These are phyloP conservation scores for Antrozous pallidus DNA, from an alignment of 2,797 vertebrate species.

Conservation along the genomic window DNA sequence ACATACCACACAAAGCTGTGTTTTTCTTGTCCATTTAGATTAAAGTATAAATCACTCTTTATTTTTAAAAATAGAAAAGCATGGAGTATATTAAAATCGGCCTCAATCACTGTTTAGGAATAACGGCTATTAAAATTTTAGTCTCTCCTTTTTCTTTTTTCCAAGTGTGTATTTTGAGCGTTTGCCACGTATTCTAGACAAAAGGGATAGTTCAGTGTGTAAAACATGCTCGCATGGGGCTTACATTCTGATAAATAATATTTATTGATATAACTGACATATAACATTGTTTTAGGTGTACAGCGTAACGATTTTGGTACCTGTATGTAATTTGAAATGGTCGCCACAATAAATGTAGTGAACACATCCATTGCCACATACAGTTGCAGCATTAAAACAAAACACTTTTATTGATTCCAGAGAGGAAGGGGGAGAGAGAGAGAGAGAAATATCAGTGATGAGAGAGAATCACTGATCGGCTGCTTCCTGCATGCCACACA, in stretches of 20 bases:
- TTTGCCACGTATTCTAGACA: not conserved
- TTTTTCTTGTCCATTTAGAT: not conserved
- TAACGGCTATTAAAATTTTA: not conserved
- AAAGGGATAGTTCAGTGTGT: not conserved
- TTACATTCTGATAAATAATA: not conserved
- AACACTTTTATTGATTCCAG: not conserved
- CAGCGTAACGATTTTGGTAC: not conserved
- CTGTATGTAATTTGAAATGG: not conserved
- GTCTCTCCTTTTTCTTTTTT: not conserved
- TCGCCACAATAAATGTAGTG: not conserved
- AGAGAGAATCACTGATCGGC: not conserved
- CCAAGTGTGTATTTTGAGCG: not conserved
- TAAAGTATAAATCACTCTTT: not conserved
- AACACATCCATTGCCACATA: not conserved
- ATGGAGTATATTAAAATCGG: not conserved
- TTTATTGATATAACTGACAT: not conserved
- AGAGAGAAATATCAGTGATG: not conserved
- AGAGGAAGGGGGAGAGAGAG: too few relatives aligned
- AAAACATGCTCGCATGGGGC: not conserved
- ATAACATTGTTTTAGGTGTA: not conserved
- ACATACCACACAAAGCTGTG: not conserved
- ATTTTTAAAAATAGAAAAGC: not conserved
- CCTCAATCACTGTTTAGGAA: not conserved
- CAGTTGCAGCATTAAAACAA: not conserved
- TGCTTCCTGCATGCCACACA: too few relatives aligned